A percentile compares a stretch with the other conserved stretches of the same genome.
These are phyloP conservation scores for Thamnophis sirtalis DNA, from an alignment of 2,113 vertebrate species.

Conservation along the genomic window DNA sequence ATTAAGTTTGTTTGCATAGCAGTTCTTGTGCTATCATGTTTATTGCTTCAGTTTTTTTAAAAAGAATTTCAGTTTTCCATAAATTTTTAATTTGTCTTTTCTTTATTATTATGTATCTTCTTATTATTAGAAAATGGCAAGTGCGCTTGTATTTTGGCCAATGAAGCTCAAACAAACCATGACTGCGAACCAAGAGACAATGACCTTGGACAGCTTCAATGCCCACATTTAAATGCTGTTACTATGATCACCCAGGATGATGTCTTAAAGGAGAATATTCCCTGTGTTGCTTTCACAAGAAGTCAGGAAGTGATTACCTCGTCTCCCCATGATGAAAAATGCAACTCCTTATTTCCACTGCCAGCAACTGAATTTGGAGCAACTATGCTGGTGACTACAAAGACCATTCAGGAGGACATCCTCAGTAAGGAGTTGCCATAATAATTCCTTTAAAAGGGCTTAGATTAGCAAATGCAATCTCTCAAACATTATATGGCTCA, in stretches of 20 bases:
- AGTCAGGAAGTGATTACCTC: not conserved
- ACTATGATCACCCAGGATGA: not conserved
- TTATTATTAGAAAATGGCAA: slow-evolving; percentile 28
- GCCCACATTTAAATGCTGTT: not conserved
- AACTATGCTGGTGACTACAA: slow-evolving; percentile 73
- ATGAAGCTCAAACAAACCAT: not conserved
- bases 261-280: not conserved
- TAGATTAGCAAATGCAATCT: accelerated
- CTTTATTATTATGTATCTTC: not conserved
- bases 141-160: accelerated
- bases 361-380: slow-evolving; percentile 74
- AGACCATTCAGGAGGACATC: slow-evolving; percentile 59
- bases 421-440: slow-evolving; percentile 38
- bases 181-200: not conserved
- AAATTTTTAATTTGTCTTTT: not conserved
- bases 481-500: not conserved
- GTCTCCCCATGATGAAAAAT: slow-evolving; percentile 25
- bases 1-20: not conserved
- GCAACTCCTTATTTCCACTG: slow-evolving; percentile 62
- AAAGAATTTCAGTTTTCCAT: not conserved
- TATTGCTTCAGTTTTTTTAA: not conserved
- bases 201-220: not conserved
- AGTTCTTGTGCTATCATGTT: not conserved
- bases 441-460: not conserved
- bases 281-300: accelerated